Base-by-base conservation (phyloP, 2,113 vertebrate genomes). In the Caloenas nicobarica region DNA sequence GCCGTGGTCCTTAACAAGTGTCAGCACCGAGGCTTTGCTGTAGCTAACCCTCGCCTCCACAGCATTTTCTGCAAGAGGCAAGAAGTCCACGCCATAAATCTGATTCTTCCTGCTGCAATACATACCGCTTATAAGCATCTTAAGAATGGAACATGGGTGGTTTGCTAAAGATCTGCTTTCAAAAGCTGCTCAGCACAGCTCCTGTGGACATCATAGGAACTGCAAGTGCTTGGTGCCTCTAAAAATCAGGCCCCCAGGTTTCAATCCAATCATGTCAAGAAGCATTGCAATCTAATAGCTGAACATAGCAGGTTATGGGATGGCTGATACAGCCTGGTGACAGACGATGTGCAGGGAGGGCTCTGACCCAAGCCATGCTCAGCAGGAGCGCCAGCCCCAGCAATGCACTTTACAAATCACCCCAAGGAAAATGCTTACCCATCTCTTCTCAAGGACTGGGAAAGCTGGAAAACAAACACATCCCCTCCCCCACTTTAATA, bases 371-470 rank as follows among this genome's bases (percentile, higher is more conserved):
- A 71, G 78, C 69, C 4, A 1, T 9, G 74, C 10, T 78, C 66
- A 95, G 93, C 69, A 71, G 69, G 60, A 69, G 74, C 22, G 6
- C 8, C 23, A 89, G 82, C 62, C 74, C 68, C 83, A 28, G 66
- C 56, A 42, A 71, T 33, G 71, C 74, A 36, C 86, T 93, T 95
- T 66, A 94, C 88, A 88, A 95, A 89, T 76, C 71, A 62, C 76
- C 60, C 81, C 80, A 26, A 80, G 93, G 46, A 91, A 87, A 93
- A 96, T 48, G 74, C 84, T 95, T 82, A 93, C 60, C 17, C 54
- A 73, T 88, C 86, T 81, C 31, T 92, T 96, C 90, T 96, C 93
- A 89, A 95, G 81, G 92, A 81, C 88, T 76, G 79, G 56, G n/a
- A 82, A 86, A 91, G 62, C 56, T 92, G 74, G 62, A 82, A 53